Evolutionary conservation across 2,113 vertebrate genomes (phyloP), one percentile per base, ranked within the genome.

Genomic region (Festucalex cinctus): DNA sequence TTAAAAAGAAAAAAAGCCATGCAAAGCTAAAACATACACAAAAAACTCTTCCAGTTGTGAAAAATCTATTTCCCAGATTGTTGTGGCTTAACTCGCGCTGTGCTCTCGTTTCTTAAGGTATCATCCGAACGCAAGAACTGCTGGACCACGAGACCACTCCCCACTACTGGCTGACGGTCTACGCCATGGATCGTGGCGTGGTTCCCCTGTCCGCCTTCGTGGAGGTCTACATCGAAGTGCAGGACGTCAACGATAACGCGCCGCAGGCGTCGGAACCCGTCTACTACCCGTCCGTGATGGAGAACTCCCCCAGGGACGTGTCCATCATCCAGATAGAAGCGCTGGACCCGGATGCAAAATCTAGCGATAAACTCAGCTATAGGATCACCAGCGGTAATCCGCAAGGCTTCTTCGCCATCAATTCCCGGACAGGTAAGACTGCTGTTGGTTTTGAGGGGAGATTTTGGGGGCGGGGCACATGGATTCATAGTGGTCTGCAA

Each of bases 381-480:
- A 95, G 80, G 89, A 98, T 99, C 89, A 94, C 95, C 65, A 98
- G 96, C 56, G 97, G 97, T 71, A 99, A 99, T 85, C 97, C 97
- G 0, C 97, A 99, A 76, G 97, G 97, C n/a, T 99, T 99, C 90
- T 98, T 99, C 51, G 76, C 88, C 68, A 94, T 99, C 59, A 94
- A 96, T 71, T 74, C 91, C 62, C 95, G 91, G 89, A 96, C 94
- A 76, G 96, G 97, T 98, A 89, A 82, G 93, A 78, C 6, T 60
- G 46, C 53, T 35, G 12, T 66, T 57, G n/a, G 19, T 51, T 17
- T 57, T 17, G 5, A 46, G 17, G 44, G 44, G 16, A 7, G 17
- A 19, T 6, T 46, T 46, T 1, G 17, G 44, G 1, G 6, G 44
- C n/a, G 48, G 20, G 20, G 20, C 3, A n/a, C n/a, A 22, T 51